Evolutionary conservation across 37 sponge, comb jelly and placozoan species (phyloP).

Genomic region (Oscarella lobularis): DNA sequence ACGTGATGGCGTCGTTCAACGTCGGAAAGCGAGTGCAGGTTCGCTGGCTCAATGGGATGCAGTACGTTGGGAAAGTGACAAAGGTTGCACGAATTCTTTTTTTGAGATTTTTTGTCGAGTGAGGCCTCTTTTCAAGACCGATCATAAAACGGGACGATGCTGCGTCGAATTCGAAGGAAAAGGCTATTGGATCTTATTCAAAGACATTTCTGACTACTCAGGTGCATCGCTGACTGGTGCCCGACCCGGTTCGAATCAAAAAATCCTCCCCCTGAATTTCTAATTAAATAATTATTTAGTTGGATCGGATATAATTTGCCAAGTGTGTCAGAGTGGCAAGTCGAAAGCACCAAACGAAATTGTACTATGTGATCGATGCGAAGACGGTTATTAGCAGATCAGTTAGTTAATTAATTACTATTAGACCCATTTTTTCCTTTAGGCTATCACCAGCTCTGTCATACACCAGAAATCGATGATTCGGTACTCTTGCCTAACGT

Average conservation of each 20-base stretch:
- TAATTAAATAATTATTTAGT: not conserved
- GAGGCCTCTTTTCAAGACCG: not conserved
- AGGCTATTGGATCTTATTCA: not conserved
- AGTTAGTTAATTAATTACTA: not conserved
- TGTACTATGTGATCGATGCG: not conserved
- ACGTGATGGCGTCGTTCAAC: not conserved
- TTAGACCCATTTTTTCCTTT: not conserved
- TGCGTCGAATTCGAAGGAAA: not conserved
- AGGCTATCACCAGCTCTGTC: not conserved
- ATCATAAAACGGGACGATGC: not conserved
- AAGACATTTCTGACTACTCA: too few relatives aligned
- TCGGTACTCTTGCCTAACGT: not conserved
- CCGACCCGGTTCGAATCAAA: too few relatives aligned
- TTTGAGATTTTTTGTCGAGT: not conserved
- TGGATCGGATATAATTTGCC: not conserved
- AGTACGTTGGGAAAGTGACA: not conserved
- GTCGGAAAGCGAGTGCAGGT: not conserved
- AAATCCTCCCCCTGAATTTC: too few relatives aligned
- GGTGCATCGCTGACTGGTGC: too few relatives aligned
- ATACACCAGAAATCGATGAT: not conserved
- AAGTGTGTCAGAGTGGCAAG: not conserved
- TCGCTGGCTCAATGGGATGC: not conserved
- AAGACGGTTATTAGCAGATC: not conserved
- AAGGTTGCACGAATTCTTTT: not conserved
- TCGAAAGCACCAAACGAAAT: not conserved